A percentile compares a stretch with the other conserved stretches of the same genome.
Conservation (phyloP, 2,888 invertebrate genomes). For the Diploptera punctata region DNA sequence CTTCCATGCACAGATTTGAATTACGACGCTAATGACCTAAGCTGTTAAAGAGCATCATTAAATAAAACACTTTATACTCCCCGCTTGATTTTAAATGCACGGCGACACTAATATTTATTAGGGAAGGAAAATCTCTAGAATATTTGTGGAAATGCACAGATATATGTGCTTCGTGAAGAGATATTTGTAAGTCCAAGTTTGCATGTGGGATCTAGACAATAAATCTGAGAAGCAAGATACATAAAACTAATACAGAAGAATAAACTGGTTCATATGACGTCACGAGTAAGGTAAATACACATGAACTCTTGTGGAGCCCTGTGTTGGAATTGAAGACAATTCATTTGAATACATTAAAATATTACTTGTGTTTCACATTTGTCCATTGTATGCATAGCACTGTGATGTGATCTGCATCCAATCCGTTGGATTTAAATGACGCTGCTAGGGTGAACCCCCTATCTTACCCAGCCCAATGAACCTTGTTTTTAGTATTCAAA, state of each 20-base stretch:
- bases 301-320: neutral
- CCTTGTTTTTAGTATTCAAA: neutral
- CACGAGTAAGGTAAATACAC: neutral
- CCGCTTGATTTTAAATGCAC: too few species aligned
- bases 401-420: slow-evolving; percentile 28
- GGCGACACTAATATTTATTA: too few species aligned
- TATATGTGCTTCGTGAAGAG: too few species aligned
- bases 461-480: neutral
- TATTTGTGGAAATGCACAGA: too few species aligned
- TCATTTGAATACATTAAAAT: slow-evolving; percentile 39
- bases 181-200: too few species aligned
- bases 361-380: slow-evolving; percentile 34
- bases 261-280: slow-evolving; percentile 1
- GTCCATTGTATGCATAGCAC: slow-evolving; percentile 36
- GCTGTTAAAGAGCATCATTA: too few species aligned
- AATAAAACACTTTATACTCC: too few species aligned
- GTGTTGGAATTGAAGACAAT: slow-evolving; percentile 36
- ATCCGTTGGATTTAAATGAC: slow-evolving; percentile 25
- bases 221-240: neutral
- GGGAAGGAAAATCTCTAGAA: too few species aligned
- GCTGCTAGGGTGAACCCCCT: neutral
- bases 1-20: too few species aligned
- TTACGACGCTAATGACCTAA: too few species aligned
- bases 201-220: too few species aligned
- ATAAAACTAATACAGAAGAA: neutral